Evolutionary conservation across 1,140 invertebrate genomes (phyloP).

Genomic region (Vanessa tameamea): DNA sequence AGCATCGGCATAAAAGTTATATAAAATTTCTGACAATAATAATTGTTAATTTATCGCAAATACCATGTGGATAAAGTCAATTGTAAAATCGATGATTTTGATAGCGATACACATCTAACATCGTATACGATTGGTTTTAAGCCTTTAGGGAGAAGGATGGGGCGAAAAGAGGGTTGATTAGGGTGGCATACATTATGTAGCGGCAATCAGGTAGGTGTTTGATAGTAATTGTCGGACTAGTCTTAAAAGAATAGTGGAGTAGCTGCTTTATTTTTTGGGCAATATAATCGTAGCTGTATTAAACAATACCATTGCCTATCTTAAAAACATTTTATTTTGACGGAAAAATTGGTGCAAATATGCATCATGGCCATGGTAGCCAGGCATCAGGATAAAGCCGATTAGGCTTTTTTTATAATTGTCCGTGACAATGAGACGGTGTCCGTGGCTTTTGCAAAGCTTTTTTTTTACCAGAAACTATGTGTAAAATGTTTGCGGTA

Average conservation of each 20-base stretch:
- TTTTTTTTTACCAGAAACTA: too few relatives aligned
- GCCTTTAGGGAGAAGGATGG: not conserved
- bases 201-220: conserved; percentile 72
- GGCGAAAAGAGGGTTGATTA: conserved; percentile 24
- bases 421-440: too few relatives aligned
- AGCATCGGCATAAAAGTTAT: too few relatives aligned
- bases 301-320: not conserved
- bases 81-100: conserved; percentile 17
- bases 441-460: too few relatives aligned
- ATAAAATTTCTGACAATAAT: too few relatives aligned
- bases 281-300: not conserved
- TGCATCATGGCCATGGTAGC: too few relatives aligned
- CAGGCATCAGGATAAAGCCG: too few relatives aligned
- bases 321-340: not conserved
- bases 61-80: not conserved
- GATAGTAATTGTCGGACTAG: conserved; percentile 60
- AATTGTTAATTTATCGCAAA: not conserved
- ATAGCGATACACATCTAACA: conserved; percentile 14
- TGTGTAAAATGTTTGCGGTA: too few relatives aligned
- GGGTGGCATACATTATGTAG: conserved; percentile 72
- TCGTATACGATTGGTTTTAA: conserved; percentile 10
- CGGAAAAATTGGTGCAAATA: too few relatives aligned
- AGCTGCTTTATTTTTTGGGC: not conserved
- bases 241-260: conserved; percentile 34
- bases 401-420: too few relatives aligned